Evolutionary conservation across 2,113 vertebrate genomes (phyloP).

Genomic region (Labrus mixtus): DNA sequence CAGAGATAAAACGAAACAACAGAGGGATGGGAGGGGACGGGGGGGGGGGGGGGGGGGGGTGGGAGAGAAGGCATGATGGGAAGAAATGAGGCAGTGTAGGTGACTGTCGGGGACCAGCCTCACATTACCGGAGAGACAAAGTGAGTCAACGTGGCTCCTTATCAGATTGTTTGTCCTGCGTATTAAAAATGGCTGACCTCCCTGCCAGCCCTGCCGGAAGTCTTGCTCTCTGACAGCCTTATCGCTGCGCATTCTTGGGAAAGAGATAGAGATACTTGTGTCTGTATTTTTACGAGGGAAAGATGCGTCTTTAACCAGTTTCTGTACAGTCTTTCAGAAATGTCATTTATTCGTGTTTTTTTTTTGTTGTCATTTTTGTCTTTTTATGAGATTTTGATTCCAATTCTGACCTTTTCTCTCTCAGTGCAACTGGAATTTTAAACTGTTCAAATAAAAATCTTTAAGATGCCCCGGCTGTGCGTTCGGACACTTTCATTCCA

Average conservation of each 20-base stretch:
- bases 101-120: conserved; percentile 75
- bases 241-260: conserved; percentile 1
- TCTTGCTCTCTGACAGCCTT: conserved; percentile 31
- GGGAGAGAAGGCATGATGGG: conserved; percentile 26
- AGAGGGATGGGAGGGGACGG: conserved; percentile 76
- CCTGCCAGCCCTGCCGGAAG: conserved; percentile 10
- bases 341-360: not conserved
- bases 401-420: not conserved
- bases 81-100: conserved; percentile 54
- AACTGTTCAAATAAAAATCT: not conserved
- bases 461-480: not conserved
- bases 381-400: not conserved
- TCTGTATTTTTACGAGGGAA: conserved; percentile 29
- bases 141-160: conserved; percentile 82
- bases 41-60: not conserved
- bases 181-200: conserved; percentile 75
- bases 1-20: conserved; percentile 90
- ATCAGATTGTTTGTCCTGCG: conserved; percentile 85
- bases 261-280: conserved; percentile 45
- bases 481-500: conserved; percentile 13
- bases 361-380: not conserved
- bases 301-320: conserved; percentile 1
- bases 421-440: conserved; percentile 4
- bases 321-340: not conserved
- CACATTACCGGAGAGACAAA: conserved; percentile 76